Conservation (phyloP, 2,113 vertebrate genomes). For the rabbit (Oryctolagus cuniculus) region DNA sequence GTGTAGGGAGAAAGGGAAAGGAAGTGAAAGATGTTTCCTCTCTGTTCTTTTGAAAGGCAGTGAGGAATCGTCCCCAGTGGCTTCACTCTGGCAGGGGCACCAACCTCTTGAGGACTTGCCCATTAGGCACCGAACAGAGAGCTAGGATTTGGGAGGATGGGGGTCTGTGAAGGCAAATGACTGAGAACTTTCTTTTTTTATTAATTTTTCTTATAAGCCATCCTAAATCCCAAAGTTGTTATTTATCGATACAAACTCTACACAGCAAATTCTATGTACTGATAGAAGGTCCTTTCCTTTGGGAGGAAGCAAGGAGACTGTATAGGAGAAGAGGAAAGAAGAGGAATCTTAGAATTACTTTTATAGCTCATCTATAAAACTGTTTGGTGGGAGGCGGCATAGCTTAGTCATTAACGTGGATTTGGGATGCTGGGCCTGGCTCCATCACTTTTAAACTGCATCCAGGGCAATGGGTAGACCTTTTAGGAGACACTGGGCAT, state of each 20-base stretch:
- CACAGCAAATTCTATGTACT: background rate
- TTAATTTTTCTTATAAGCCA: slow-evolving; percentile 15
- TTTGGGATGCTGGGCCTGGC: background rate
- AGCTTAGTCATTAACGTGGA: background rate
- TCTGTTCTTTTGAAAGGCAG: background rate
- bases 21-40: slow-evolving; percentile 55
- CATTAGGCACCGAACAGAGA: background rate
- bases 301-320: background rate
- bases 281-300: slow-evolving; percentile 24
- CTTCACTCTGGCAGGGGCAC: background rate
- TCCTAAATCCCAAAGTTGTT: slow-evolving; percentile 35
- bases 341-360: background rate
- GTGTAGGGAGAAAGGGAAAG: background rate
- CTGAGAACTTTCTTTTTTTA: slow-evolving; percentile 6
- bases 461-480: background rate
- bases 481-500: background rate
- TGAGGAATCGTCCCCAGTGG: background rate
- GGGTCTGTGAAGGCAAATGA: background rate
- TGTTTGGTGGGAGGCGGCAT: background rate
- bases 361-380: slow-evolving; percentile 21
- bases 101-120: rapidly evolving
- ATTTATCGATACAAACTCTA: background rate
- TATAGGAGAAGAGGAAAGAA: background rate
- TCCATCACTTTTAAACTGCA: background rate
- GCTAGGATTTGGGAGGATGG: rapidly evolving